Evolutionary conservation across 1,140 invertebrate species (phyloP).

Genomic region (Heliconius hewitsoni): DNA sequence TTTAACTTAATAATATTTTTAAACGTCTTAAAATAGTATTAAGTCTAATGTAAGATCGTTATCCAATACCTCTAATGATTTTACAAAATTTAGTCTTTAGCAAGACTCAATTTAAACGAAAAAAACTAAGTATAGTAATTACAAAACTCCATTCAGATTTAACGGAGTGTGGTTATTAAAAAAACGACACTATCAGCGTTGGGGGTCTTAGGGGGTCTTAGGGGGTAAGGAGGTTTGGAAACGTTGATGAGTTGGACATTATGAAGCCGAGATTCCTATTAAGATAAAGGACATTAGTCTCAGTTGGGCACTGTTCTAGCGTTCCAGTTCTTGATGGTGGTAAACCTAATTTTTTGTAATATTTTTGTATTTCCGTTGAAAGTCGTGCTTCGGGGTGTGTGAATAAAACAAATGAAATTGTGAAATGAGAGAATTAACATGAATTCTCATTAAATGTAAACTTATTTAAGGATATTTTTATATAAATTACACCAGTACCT

Average conservation of each 20-base stretch:
- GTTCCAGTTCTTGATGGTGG: conserved; percentile 38
- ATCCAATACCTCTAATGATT: not conserved
- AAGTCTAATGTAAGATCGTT: not conserved
- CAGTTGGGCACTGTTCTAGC: conserved; percentile 50
- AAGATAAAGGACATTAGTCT: conserved; percentile 76
- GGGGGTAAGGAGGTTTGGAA: conserved; percentile 58
- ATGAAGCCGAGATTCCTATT: conserved; percentile 76
- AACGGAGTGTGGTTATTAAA: conserved; percentile 65
- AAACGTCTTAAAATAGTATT: not conserved
- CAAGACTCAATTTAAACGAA: conserved; percentile 2
- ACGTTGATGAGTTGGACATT: conserved; percentile 76
- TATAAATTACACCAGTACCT: too few relatives aligned
- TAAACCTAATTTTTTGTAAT: conserved; percentile 13
- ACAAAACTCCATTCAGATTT: conserved; percentile 54
- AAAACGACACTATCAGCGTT: conserved; percentile 60
- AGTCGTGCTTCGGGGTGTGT: not conserved
- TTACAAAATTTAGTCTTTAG: not conserved
- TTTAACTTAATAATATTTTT: not conserved
- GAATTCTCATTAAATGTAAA: not conserved
- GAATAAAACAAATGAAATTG: not conserved
- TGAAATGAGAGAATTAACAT: not conserved
- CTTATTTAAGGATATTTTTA: not conserved
- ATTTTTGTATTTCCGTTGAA: not conserved
- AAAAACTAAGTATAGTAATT: conserved; percentile 49
- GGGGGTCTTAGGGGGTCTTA: conserved; percentile 37